Evolutionary conservation across 30 jellyfish, hydroid and myxozoan genomes (phyloP).

Genomic region (Hydra vulgaris): DNA sequence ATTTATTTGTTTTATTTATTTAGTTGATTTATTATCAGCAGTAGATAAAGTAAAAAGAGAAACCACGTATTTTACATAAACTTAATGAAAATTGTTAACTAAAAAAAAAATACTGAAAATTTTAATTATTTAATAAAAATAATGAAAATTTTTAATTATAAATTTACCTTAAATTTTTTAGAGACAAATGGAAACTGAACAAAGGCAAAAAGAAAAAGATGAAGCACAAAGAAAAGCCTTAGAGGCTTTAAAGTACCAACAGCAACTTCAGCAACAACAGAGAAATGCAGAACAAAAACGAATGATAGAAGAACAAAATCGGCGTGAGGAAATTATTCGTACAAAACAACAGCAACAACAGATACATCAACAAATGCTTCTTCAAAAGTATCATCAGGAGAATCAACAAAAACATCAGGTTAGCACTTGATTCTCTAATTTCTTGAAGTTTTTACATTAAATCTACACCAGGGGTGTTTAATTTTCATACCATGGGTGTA

Average conservation of each 20-base stretch:
- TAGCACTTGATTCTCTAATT: no score
- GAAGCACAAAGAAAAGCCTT: slow-evolving; percentile 38
- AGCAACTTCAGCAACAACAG: slow-evolving; percentile 50
- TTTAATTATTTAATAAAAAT: no score
- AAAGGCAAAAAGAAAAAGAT: slow-evolving; percentile 47
- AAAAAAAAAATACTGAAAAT: no score
- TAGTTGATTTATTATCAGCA: no score
- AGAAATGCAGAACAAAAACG: slow-evolving; percentile 33
- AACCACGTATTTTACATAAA: no score
- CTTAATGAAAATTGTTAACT: no score
- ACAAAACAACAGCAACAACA: slow-evolving; percentile 62
- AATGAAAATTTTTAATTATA: not conserved
- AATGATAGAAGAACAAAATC: slow-evolving; percentile 30
- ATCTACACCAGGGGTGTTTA: no score
- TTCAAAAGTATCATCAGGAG: slow-evolving; percentile 38
- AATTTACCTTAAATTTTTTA: not conserved
- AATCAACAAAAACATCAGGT: slow-evolving; percentile 47
- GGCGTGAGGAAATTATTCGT: slow-evolving; percentile 35
- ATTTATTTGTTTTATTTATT: no score
- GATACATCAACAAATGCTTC: slow-evolving; percentile 33
- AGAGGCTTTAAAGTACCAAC: slow-evolving; percentile 46
- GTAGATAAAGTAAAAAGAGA: no score
- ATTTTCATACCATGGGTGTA: no score
- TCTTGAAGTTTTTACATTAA: no score
- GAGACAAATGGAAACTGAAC: slow-evolving; percentile 27